A percentile compares a stretch with the other conserved stretches of the same genome.
Conservation (phyloP, 2,797 vertebrate species). For the Limosa lapponica region DNA sequence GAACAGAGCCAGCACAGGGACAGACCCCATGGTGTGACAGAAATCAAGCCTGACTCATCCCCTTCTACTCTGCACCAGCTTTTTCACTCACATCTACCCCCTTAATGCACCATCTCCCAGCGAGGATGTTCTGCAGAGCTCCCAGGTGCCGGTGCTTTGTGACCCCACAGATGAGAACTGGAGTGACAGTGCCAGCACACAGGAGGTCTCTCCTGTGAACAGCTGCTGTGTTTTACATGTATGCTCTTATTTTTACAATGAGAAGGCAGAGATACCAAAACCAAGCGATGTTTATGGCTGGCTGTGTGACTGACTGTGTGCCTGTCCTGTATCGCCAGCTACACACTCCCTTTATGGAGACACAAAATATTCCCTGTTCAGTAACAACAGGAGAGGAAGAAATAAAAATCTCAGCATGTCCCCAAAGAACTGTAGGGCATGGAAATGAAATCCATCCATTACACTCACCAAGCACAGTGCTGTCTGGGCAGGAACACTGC, state of each 20-base stretch:
- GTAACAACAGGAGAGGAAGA: conserved; percentile 11
- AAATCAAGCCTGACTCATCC: not conserved
- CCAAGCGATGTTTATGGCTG: not conserved
- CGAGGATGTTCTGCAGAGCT: not conserved
- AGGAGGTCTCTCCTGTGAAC: not conserved
- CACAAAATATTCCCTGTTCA: not conserved
- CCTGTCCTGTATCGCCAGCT: not conserved
- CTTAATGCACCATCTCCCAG: not conserved
- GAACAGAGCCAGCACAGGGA: not conserved
- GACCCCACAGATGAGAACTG: not conserved
- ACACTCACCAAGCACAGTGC: not conserved
- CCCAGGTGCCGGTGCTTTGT: not conserved
- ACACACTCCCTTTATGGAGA: not conserved
- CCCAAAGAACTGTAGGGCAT: not conserved
- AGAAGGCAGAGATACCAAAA: not conserved
- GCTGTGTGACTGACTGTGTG: not conserved
- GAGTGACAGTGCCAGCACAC: not conserved
- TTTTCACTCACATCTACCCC: not conserved
- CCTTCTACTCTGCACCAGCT: not conserved
- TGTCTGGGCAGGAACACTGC: not conserved
- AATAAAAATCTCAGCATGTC: not conserved
- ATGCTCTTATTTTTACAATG: not conserved
- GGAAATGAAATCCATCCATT: conserved; percentile 47
- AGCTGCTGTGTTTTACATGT: not conserved
- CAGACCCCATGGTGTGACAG: rapidly evolving